phyloP scores from a whole-genome alignment of 2,888 invertebrate species.

The Torymus tubicola region DNA sequence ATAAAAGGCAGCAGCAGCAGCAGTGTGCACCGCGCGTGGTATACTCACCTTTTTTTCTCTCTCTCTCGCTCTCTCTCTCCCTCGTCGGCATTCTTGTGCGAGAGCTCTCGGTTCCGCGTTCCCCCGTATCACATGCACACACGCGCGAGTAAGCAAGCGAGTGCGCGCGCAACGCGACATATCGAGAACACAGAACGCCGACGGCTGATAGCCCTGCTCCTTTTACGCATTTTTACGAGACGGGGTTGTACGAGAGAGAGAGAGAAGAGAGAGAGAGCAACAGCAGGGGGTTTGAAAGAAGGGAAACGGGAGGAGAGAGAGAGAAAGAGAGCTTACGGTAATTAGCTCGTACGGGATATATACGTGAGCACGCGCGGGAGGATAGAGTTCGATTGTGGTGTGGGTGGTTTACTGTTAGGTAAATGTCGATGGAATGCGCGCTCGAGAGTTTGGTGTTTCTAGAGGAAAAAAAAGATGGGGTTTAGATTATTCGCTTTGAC shows the following conservation, averaged over 20 bases:
- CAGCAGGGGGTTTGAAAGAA: neutral
- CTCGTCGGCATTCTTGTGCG: neutral
- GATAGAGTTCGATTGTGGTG: neutral
- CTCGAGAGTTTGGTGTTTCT: too few relatives aligned
- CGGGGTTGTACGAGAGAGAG: neutral
- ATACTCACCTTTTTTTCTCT: constrained; percentile 2
- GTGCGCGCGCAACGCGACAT: constrained; percentile 50
- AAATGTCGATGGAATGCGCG: too few relatives aligned
- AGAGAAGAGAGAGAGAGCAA: neutral
- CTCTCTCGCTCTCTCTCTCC: constrained; percentile 37
- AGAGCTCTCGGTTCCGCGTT: neutral
- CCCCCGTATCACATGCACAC: constrained; percentile 1
- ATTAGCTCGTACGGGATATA: constrained; percentile 15
- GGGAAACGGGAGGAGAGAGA: constrained; percentile 10
- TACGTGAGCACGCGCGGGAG: neutral
- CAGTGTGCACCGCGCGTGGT: neutral
- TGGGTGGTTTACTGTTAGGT: neutral
- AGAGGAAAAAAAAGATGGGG: too few relatives aligned
- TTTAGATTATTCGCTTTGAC: too few relatives aligned
- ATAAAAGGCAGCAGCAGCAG: constrained; percentile 11
- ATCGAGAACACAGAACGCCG: constrained; percentile 46
- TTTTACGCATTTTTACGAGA: constrained; percentile 55
- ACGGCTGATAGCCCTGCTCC: constrained; percentile 38
- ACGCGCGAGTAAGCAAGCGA: neutral
- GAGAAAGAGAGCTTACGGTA: neutral